Evolutionary conservation across 2,888 invertebrate genomes (phyloP).

Genomic region (Rhogogaster chlorosoma): DNA sequence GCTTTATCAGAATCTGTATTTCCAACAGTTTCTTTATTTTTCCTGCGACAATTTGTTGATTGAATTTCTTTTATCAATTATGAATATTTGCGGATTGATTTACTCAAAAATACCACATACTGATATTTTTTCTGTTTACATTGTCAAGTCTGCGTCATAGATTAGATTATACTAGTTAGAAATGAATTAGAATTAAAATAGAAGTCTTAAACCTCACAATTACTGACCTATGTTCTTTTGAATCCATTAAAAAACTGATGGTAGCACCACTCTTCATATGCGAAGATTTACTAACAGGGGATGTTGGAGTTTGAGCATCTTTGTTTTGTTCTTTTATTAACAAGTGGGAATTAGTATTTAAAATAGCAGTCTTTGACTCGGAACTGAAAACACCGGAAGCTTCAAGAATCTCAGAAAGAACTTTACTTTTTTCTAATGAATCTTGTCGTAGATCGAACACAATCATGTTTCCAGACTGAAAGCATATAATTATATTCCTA

Average conservation of each 20-base stretch:
- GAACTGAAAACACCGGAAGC: conserved; percentile 68
- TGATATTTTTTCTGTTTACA: neutral
- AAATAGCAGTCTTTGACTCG: conserved; percentile 63
- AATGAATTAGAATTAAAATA: neutral
- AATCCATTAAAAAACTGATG: conserved; percentile 46
- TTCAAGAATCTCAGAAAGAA: conserved; percentile 71
- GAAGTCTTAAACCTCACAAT: neutral
- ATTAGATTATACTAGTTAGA: neutral
- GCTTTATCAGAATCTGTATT: conserved; percentile 18
- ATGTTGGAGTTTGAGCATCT: conserved; percentile 34
- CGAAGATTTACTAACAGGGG: conserved; percentile 34
- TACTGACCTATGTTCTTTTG: conserved; percentile 45
- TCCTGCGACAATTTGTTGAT: conserved; percentile 17
- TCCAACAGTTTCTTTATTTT: conserved; percentile 35
- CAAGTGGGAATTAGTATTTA: conserved; percentile 47
- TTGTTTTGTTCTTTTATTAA: conserved; percentile 51
- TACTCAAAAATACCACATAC: neutral
- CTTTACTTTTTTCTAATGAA: conserved; percentile 67
- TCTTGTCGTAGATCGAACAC: conserved; percentile 72
- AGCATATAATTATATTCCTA: conserved; percentile 42
- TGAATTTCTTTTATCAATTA: neutral
- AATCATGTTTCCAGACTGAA: conserved; percentile 70
- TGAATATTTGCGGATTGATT: neutral
- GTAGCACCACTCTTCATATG: conserved; percentile 30
- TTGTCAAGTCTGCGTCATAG: neutral